These are phyloP conservation scores for Spialia ferax DNA, from an alignment of 2,888 invertebrate species.

Conservation along the genomic window DNA sequence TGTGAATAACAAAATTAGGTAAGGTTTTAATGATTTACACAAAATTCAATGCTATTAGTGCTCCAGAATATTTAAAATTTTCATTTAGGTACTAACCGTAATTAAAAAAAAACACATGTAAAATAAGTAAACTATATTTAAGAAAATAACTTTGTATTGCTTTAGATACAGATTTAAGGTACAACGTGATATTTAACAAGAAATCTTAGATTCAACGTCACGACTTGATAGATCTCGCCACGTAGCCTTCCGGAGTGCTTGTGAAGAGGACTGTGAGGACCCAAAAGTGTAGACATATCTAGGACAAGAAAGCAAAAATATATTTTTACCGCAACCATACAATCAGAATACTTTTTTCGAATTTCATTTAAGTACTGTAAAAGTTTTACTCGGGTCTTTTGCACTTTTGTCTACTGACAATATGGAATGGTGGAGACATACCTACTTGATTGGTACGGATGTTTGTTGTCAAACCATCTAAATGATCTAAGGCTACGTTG, in stretches of 20 bases:
- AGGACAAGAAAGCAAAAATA: not conserved
- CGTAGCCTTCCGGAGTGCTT: slow-evolving; percentile 86
- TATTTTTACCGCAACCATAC: not conserved
- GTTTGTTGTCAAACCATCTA: no score
- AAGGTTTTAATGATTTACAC: no score
- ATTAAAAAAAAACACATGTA: slow-evolving; percentile 9
- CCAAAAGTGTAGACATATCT: slow-evolving; percentile 94
- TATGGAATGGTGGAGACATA: no score
- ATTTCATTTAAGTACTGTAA: no score
- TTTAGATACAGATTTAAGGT: slow-evolving; percentile 37
- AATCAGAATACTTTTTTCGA: no score
- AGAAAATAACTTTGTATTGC: slow-evolving; percentile 36
- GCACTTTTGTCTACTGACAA: no score
- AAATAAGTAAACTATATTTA: slow-evolving; percentile 26
- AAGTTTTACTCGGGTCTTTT: no score
- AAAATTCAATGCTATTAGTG: not conserved
- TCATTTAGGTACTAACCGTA: no score
- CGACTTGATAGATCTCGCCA: slow-evolving; percentile 56
- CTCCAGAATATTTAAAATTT: not conserved
- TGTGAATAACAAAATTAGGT: no score
- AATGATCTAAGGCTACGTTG: no score
- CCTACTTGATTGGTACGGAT: no score
- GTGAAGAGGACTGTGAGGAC: slow-evolving; percentile 93
- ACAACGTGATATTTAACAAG: slow-evolving; percentile 36
- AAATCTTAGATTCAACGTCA: slow-evolving; percentile 46